phyloP scores from a whole-genome alignment of 2,888 invertebrate species.

The Empis livida region DNA sequence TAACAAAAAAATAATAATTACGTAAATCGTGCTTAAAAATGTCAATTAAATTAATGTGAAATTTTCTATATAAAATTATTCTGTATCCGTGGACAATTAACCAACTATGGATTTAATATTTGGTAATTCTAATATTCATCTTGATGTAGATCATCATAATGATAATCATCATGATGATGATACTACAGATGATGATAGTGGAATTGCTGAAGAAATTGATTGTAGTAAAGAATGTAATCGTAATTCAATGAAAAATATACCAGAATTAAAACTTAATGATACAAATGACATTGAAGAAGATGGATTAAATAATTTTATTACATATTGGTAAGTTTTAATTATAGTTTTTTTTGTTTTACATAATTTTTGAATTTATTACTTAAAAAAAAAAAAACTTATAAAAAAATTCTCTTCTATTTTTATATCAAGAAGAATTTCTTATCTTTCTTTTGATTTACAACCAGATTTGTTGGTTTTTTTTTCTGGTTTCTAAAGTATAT shows the following conservation, averaged over 20 bases:
- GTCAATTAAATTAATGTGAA: too few species aligned
- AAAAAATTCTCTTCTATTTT: background rate
- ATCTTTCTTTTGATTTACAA: background rate
- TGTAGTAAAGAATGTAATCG: background rate
- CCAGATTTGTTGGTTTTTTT: background rate
- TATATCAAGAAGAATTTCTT: background rate
- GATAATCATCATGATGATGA: background rate
- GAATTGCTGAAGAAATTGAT: constrained; percentile 17
- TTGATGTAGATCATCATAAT: background rate
- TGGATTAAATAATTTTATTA: background rate
- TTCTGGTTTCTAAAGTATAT: background rate
- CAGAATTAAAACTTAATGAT: background rate
- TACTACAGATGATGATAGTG: constrained; percentile 19
- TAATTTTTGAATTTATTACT: background rate
- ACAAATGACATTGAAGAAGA: background rate
- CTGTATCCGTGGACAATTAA: too few species aligned
- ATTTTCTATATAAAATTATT: too few species aligned
- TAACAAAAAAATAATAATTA: too few species aligned
- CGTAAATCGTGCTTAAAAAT: too few species aligned
- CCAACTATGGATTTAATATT: background rate
- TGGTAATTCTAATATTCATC: background rate
- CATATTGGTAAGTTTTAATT: background rate
- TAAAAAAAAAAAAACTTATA: background rate
- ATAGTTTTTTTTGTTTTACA: too few species aligned
- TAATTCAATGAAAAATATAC: background rate